Evolutionary conservation across 2,888 invertebrate species (phyloP), one percentile per base, ranked within the genome.

Genomic region (Spisula solida): DNA sequence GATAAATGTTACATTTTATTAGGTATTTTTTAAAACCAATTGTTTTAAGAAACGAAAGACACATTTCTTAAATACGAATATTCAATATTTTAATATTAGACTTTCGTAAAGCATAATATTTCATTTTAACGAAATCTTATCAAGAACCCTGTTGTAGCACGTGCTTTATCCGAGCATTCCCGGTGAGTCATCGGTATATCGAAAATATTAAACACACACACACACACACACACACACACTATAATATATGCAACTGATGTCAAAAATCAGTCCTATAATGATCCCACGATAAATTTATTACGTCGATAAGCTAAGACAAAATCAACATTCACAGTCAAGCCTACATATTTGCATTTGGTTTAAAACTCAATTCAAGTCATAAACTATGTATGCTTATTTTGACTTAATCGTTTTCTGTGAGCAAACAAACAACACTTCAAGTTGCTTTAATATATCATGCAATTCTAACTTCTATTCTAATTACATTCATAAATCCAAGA

Each of bases 321-420:
- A n/a, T 60, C 60, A 25, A 66, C 25, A 66, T 10, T 66, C n/a
- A 25, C n/a, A n/a, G n/a, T 12, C n/a, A 66, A 66, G 25, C 25
- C 6, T n/a, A n/a, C 0, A 25, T 25, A 25, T 66, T 66, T 25
- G 6, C 25, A 66, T 5, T 25, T 66, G 18, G 20, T 56, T 56
- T 56, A 66, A 25, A 66, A 66, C n/a, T n/a, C 60, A 66, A 66
- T 66, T 66, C n/a, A 66, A 10, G 60, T 51, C 51, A 66, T 25
- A 25, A 66, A 25, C 20, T 66, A 66, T 66, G 25, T 66, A 25
- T 66, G 25, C 25, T 4, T 6, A 25, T 25, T 66, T 66, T 66
- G n/a, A 25, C 25, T 66, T 25, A 25, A n/a, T 25, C 25, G 60
- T 25, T 25, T 25, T 10, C 60, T 25, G n/a, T 25, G 60, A n/a